Conservation (phyloP, 1,140 invertebrate genomes). For the Phortica variegata region DNA sequence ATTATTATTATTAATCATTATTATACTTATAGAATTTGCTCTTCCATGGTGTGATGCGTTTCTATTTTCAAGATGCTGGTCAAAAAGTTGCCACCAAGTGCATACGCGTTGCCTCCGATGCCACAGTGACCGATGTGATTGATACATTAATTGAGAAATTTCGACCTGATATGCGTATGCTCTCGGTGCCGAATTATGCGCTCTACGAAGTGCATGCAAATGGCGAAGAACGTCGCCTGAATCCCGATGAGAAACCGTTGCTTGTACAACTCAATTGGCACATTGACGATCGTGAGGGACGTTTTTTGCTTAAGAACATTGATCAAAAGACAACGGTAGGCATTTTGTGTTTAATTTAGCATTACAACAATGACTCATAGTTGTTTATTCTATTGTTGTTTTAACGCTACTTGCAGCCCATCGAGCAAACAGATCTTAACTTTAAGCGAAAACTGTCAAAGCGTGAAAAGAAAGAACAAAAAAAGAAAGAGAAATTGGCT, state of each 20-base stretch:
- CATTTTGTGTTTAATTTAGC: too few relatives aligned
- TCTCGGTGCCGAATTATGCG: slow-evolving; percentile 92
- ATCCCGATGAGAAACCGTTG: slow-evolving; percentile 89
- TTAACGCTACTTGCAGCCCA: slow-evolving; percentile 43
- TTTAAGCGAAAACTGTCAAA: slow-evolving; percentile 91
- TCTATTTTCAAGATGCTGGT: slow-evolving; percentile 97
- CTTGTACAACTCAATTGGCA: slow-evolving; percentile 99
- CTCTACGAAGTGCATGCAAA: slow-evolving; percentile 97
- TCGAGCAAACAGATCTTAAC: slow-evolving; percentile 59
- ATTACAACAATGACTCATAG: too few relatives aligned
- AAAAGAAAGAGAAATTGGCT: slow-evolving; percentile 93
- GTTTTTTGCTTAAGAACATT: slow-evolving; percentile 89
- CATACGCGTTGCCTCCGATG: slow-evolving; percentile 94
- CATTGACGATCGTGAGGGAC: slow-evolving; percentile 94
- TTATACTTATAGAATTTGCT: slow-evolving; percentile 79
- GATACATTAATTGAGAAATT: slow-evolving; percentile 96
- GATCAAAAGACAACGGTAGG: slow-evolving; percentile 74
- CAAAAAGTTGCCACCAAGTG: slow-evolving; percentile 99
- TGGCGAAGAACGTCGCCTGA: slow-evolving; percentile 89
- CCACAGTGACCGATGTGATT: slow-evolving; percentile 92
- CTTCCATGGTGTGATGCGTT: slow-evolving; percentile 98
- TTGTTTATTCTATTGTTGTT: too few relatives aligned
- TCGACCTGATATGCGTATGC: slow-evolving; percentile 98
- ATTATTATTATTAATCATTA: neutral
- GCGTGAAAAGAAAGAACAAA: slow-evolving; percentile 96